Percentiles rank a stretch among this genome's conserved stretches.
These are phyloP conservation scores for Cherax destructor DNA, from an alignment of 1,140 invertebrate species.

Conservation along the genomic window DNA sequence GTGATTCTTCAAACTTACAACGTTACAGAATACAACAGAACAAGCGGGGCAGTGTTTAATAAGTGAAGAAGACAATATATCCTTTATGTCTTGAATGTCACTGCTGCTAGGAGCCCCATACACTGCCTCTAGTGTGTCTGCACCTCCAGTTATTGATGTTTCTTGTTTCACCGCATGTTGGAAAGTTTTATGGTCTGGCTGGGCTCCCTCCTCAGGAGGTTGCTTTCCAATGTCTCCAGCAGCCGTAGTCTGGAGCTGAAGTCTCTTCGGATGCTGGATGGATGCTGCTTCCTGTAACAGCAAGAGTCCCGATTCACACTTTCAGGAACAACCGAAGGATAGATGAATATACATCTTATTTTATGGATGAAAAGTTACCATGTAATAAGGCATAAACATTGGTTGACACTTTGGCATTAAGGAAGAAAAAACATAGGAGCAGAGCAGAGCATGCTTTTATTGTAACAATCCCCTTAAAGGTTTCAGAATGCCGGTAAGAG, in stretches of 20 bases:
- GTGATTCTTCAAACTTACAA: slow-evolving; percentile 22
- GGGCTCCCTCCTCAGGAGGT: background rate
- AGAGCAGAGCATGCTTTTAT: no score
- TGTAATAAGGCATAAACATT: no score
- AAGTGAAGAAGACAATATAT: background rate
- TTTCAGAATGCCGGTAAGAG: no score
- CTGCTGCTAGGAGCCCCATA: background rate
- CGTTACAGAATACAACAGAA: background rate
- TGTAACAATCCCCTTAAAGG: no score
- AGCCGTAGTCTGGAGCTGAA: background rate
- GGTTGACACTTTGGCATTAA: no score
- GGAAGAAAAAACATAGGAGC: no score
- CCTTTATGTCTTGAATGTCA: background rate
- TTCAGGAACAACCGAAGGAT: slow-evolving; percentile 25
- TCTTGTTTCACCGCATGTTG: background rate
- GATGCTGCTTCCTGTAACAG: slow-evolving; percentile 49
- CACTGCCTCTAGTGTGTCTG: background rate
- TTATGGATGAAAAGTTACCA: no score
- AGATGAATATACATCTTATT: background rate
- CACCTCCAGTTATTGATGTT: background rate
- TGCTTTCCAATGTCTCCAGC: background rate
- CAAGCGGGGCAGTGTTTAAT: slow-evolving; percentile 41
- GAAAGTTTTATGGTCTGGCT: background rate
- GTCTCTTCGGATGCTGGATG: slow-evolving; percentile 3
- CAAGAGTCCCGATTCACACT: slow-evolving; percentile 50